Base-by-base conservation (phyloP, 2,797 vertebrate species). In the Gorsachius magnificus region DNA sequence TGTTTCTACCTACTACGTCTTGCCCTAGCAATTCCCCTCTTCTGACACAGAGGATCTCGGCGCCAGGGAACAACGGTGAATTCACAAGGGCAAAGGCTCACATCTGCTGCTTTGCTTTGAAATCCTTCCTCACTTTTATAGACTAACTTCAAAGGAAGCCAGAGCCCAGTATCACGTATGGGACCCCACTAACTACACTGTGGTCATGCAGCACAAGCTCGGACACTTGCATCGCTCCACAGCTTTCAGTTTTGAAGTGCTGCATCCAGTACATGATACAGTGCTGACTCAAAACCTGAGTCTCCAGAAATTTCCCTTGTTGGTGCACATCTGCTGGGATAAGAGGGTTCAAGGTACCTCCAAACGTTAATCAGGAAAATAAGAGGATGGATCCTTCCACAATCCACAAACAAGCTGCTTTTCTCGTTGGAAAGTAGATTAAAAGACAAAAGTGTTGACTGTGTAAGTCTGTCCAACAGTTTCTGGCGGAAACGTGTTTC, bases 281-380 rank as follows among this genome's bases (percentile, higher is more conserved):
- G 2, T 0, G 0, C 16, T 19, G 4, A 43, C 19, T 60, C 33
- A 61, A 53, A 86, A 64, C 7, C 20, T 1, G 5, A 57, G 7
- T 3, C 16, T 45, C 35, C n/a, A 89, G 43, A 69, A 63, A 53
- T 41, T 54, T 35, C 28, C 45, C 65, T 41, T 0, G 1, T 0
- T 13, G 45, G 16, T 16, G 11, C 41, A 21, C 5, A 16, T 9
- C 66, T 74, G 33, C 10, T 57, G 48, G 6, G 6, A 33, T 22
- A 26, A 58, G 51, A 81, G 31, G 20, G 35, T 29, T 72, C 54
- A 63, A 86, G 28, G 13, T 58, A 43, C 35, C 36, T 92, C 25
- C 36, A 58, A 68, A 87, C 8, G 8, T 75, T 63, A 57, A 58
- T 10, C 9, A 46, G 24, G 33, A 33, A 79, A 60, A 60, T 0